phyloP scores from a whole-genome alignment of 2,888 invertebrate species.

The Physocephala rufipes region DNA sequence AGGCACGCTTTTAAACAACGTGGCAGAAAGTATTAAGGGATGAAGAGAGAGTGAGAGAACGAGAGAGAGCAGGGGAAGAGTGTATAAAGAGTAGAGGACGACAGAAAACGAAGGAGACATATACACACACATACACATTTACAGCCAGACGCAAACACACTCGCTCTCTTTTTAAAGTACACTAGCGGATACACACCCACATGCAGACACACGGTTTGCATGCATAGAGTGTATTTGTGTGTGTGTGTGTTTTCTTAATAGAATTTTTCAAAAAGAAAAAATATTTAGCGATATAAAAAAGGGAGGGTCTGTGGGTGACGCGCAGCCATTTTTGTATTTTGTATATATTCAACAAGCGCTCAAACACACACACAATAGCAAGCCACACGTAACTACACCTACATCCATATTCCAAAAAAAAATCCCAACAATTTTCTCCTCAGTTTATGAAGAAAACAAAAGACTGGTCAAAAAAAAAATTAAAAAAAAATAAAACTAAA shows the following conservation, averaged over 20 bases:
- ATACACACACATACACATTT: slow-evolving; percentile 15
- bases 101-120: background rate
- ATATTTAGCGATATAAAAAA: background rate
- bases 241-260: background rate
- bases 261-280: background rate
- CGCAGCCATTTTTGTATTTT: slow-evolving; percentile 43
- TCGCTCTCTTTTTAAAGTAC: too few relatives aligned
- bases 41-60: slow-evolving; percentile 7
- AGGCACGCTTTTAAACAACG: slow-evolving; percentile 5
- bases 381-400: too few relatives aligned
- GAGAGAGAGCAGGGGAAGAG: too few relatives aligned
- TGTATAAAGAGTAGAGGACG: too few relatives aligned
- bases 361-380: slow-evolving; percentile 28
- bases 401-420: slow-evolving; percentile 20
- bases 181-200: background rate
- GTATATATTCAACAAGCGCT: slow-evolving; percentile 28
- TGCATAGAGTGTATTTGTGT: background rate
- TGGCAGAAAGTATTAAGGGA: background rate
- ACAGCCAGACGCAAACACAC: background rate
- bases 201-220: background rate
- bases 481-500: background rate
- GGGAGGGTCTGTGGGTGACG: background rate
- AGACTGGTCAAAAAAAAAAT: background rate
- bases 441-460: too few relatives aligned
- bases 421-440: background rate